Percentiles rank a stretch among this genome's conserved stretches.
phyloP scores from a whole-genome alignment of 2,113 vertebrate species.

The Salminus brasiliensis region DNA sequence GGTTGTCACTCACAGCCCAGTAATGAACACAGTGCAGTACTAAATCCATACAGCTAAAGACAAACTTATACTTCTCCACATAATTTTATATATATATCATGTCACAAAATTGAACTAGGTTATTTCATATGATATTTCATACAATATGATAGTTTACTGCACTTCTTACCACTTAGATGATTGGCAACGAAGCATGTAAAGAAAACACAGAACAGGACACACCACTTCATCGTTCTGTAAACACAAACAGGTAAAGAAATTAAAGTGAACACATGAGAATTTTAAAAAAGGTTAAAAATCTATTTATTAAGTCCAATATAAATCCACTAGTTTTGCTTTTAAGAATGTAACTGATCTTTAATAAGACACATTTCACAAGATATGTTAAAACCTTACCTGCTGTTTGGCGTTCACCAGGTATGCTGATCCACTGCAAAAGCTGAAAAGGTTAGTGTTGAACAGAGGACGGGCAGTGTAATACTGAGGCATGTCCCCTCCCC shows the following conservation, averaged over 20 bases:
- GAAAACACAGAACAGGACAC: conserved; percentile 58
- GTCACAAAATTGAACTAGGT: neutral
- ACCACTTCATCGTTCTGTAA: conserved; percentile 68
- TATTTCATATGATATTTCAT: neutral
- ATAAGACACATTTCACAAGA: too few relatives aligned
- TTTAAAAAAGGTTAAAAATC: neutral
- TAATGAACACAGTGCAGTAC: neutral
- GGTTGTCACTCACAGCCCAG: conserved; percentile 1
- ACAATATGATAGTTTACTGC: too few relatives aligned
- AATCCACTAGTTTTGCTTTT: too few relatives aligned
- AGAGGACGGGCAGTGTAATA: conserved; percentile 11
- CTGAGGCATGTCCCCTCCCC: conserved; percentile 44
- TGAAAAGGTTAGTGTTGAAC: conserved; percentile 8
- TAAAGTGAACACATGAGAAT: neutral
- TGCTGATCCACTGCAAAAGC: neutral
- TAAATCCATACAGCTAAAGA: neutral
- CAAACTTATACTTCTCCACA: neutral
- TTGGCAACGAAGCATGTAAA: conserved; percentile 61
- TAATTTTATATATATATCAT: neutral
- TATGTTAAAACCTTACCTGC: conserved; percentile 39
- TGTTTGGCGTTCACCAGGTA: conserved; percentile 2
- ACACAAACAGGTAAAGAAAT: conserved; percentile 26
- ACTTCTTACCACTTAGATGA: conserved; percentile 67
- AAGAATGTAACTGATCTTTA: too few relatives aligned
- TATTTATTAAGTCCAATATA: neutral